Evolutionary conservation across 1,140 invertebrate genomes (phyloP), one percentile per base, ranked within the genome.

Genomic region (Drosophila ananassae): DNA sequence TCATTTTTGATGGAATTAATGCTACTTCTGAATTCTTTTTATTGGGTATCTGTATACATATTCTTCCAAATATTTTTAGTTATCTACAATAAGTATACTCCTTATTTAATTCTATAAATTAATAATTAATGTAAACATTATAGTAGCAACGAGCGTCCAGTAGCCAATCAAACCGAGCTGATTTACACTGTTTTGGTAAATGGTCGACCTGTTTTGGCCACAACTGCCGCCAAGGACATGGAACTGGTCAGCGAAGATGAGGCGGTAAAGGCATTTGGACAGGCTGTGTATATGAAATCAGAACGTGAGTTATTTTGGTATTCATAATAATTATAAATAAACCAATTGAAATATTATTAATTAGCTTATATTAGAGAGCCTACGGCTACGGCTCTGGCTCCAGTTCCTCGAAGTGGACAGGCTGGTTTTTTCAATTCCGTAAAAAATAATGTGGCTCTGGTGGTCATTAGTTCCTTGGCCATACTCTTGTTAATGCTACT

Each of bases 151-250:
- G 87, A 91, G 24, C 78, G 85, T 3, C 79, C 89, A 0, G 55
- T 90, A 3, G 83, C 83, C 28, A 92, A 92, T 75, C 91, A 92
- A 62, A 92, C 91, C 0, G 91, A 92, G 68, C 93, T 97, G 39
- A 94, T 97, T 9, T 97, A 97, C 80, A 95, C 96, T 3, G 96
- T 97, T 32, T 93, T 95, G 55, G 95, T 97, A 0, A 95, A 94
- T 22, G 96, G 95, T 0, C 94, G 95, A 74, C 95, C 96, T 0
- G 95, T 97, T 2, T 94, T 95, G 24, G 96, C 96, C 0, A 94
- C 94, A 8, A 96, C 95, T 0, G 96, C 96, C 0, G 95, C 96
- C 3, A 94, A 94, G 54, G 96, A 97, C 77, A 97, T 97, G 96
- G 92, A 94, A 41, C 92, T 97, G 5, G 93, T 97, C 2, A 94